Evolutionary conservation across 2,888 invertebrate genomes (phyloP).

Genomic region (Sesamia inferens): DNA sequence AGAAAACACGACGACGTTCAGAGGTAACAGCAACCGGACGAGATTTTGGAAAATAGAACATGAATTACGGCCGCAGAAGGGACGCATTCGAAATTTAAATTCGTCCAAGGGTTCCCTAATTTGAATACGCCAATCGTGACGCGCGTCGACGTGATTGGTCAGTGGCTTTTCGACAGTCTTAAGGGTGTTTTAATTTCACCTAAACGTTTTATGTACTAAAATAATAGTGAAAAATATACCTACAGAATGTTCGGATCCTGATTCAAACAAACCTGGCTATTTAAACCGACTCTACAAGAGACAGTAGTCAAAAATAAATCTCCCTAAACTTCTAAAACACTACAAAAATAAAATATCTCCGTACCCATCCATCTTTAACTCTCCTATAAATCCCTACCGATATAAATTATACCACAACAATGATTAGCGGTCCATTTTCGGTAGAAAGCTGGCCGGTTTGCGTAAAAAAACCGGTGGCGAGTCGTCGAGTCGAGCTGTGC

Average conservation of each 20-base stretch:
- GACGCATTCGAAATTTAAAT: constrained; percentile 71
- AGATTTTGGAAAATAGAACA: constrained; percentile 69
- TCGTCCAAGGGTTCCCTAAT: constrained; percentile 75
- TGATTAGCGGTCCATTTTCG: constrained; percentile 80
- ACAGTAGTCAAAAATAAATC: neutral
- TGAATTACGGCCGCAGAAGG: constrained; percentile 59
- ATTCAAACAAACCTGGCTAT: neutral
- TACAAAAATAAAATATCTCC: constrained; percentile 10
- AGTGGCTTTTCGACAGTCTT: constrained; percentile 53
- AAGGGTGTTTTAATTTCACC: constrained; percentile 64
- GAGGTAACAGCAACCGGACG: constrained; percentile 65
- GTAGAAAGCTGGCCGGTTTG: constrained; percentile 66
- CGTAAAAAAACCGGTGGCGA: constrained; percentile 57
- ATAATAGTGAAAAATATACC: neutral
- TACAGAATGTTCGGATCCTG: neutral
- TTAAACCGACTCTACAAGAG: neutral
- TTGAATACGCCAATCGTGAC: constrained; percentile 80
- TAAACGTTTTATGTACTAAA: constrained; percentile 37
- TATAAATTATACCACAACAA: constrained; percentile 56
- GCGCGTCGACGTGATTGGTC: constrained; percentile 74
- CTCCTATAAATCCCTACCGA: constrained; percentile 28
- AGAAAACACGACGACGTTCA: constrained; percentile 45
- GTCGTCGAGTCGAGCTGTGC: constrained; percentile 63
- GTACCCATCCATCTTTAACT: neutral
- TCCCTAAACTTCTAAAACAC: neutral